These are phyloP conservation scores for Rhopilema esculentum DNA, from an alignment of 30 jellyfish, hydroid and myxozoan species.

Conservation along the genomic window DNA sequence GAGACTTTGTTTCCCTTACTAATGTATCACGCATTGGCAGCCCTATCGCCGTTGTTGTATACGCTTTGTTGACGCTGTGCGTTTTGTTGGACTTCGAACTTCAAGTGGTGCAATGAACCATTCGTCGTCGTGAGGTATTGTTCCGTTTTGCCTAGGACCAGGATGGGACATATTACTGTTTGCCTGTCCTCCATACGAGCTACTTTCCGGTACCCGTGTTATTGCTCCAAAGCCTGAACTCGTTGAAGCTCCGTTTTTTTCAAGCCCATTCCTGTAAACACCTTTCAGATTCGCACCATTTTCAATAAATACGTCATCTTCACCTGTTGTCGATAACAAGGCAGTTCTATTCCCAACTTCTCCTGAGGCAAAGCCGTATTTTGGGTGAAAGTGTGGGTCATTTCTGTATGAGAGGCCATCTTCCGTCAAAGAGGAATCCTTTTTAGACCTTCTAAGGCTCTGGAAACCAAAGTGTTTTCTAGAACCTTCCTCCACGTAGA, in stretches of 20 bases:
- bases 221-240: background rate
- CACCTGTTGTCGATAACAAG: background rate
- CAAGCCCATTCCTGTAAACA: background rate
- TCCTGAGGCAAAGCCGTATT: background rate
- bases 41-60: background rate
- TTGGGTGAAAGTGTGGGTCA: slow-evolving; percentile 36
- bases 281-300: background rate
- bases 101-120: background rate
- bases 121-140: background rate
- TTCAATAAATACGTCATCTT: background rate
- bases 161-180: background rate
- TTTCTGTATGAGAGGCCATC: background rate
- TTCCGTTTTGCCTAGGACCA: background rate
- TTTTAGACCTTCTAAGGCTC: background rate
- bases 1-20: background rate
- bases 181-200: background rate
- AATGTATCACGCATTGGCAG: background rate
- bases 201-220: no score
- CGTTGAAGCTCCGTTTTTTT: background rate
- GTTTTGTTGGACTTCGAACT: background rate
- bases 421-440: background rate
- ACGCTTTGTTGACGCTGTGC: background rate
- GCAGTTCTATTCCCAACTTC: background rate
- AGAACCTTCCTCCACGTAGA: slow-evolving; percentile 8
- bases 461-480: background rate